These are phyloP conservation scores for Siniperca undulata DNA, from an alignment of 2,797 vertebrate species.

Conservation along the genomic window DNA sequence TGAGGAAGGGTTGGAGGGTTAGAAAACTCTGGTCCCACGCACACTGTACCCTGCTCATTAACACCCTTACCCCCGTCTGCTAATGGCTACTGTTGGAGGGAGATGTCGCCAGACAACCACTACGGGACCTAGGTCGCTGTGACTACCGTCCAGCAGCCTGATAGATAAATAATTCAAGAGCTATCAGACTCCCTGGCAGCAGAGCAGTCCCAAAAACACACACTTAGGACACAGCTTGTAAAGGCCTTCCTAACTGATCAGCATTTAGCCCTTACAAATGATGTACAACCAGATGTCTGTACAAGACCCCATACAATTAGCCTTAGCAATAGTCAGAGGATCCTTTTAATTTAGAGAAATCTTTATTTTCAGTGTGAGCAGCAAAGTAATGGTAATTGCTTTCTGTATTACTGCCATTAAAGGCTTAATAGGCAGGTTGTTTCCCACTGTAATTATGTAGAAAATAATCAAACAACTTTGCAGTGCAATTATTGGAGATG, in stretches of 20 bases:
- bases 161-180: conserved; percentile 86
- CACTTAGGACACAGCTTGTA: conserved; percentile 72
- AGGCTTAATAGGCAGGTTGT: conserved; percentile 85
- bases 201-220: conserved; percentile 76
- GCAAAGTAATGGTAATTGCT: conserved; percentile 86
- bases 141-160: conserved; percentile 80
- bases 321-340: conserved; percentile 69
- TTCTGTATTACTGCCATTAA: conserved; percentile 85
- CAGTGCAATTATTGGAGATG: conserved; percentile 83
- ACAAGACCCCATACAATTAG: conserved; percentile 76
- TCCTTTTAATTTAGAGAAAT: conserved; percentile 79
- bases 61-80: conserved; percentile 59
- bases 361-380: conserved; percentile 82
- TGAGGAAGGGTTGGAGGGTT: conserved; percentile 62
- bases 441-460: conserved; percentile 86
- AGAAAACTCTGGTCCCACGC: conserved; percentile 54
- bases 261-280: conserved; percentile 79
- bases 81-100: conserved; percentile 76
- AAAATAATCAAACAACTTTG: conserved; percentile 85
- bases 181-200: conserved; percentile 83
- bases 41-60: conserved; percentile 71
- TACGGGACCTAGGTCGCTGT: conserved; percentile 74
- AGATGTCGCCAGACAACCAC: conserved; percentile 80
- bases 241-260: conserved; percentile 74
- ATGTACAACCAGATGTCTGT: conserved; percentile 75